Percentiles rank a stretch among this genome's conserved stretches.
Evolutionary conservation across 2,888 invertebrate genomes (phyloP).

Genomic region (Eumerus sabulonum): DNA sequence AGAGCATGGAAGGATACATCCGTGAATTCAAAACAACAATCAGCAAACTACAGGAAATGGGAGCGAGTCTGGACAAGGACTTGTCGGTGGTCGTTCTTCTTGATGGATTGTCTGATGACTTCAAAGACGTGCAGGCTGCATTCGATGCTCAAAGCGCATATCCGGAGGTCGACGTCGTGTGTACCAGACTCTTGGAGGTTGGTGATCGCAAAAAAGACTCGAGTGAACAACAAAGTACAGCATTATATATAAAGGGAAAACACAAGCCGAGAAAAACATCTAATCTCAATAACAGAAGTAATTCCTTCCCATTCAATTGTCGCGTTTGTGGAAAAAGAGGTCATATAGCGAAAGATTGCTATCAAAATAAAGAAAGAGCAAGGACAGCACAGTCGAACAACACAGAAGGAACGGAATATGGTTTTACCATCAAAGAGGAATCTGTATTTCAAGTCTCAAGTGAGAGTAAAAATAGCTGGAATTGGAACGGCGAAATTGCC

Average conservation of each 20-base stretch:
- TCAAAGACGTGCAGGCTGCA: conserved; percentile 26
- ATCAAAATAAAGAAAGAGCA: conserved; percentile 34
- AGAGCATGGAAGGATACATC: conserved; percentile 39
- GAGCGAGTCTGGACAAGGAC: no score
- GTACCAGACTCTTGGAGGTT: conserved; percentile 9
- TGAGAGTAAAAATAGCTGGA: conserved; percentile 9
- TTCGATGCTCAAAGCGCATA: no score
- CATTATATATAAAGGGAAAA: conserved; percentile 2
- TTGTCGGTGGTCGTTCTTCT: no score
- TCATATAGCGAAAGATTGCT: conserved; percentile 37
- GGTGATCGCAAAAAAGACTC: neutral
- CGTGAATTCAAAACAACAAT: no score
- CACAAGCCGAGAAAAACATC: no score
- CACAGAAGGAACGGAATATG: no score
- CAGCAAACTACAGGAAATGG: conserved; percentile 16
- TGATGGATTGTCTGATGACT: no score
- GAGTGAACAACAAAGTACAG: conserved; percentile 1
- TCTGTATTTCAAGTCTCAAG: no score
- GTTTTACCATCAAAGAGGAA: no score
- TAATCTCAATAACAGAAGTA: no score
- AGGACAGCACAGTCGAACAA: no score
- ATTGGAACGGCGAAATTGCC: no score
- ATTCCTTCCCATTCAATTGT: neutral
- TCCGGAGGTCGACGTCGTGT: conserved; percentile 19
- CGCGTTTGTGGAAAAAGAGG: conserved; percentile 1